Conservation (phyloP, 2,797 vertebrate species). For the Melanotaenia maccullochi region DNA sequence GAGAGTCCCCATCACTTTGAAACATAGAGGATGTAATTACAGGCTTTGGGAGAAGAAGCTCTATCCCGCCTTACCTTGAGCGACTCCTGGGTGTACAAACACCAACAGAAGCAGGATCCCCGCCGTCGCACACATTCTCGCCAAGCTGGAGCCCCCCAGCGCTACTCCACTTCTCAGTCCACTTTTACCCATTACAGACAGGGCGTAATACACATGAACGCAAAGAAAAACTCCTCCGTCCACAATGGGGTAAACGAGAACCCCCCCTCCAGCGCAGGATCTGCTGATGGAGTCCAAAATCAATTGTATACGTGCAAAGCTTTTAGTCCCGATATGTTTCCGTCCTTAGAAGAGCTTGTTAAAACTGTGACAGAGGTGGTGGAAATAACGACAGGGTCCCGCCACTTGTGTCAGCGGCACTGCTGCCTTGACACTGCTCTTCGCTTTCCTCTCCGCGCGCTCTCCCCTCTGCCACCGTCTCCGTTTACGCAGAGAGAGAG, state of each 20-base stretch:
- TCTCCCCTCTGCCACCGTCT: conserved; percentile 57
- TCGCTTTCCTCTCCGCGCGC: conserved; percentile 42
- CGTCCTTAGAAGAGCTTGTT: conserved; percentile 45
- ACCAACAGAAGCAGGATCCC: conserved; percentile 86
- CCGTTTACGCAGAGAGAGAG: conserved; percentile 75
- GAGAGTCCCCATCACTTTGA: conserved; percentile 8
- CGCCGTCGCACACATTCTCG: conserved; percentile 86
- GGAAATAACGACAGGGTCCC: conserved; percentile 52
- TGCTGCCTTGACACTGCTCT: conserved; percentile 61
- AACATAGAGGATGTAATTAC: conserved; percentile 30
- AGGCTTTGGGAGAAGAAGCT: conserved; percentile 14
- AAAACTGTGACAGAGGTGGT: conserved; percentile 40
- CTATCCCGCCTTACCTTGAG: conserved; percentile 85
- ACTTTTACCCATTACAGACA: conserved; percentile 86
- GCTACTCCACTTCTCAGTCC: conserved; percentile 88
- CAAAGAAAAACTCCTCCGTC: conserved; percentile 60
- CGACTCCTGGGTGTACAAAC: conserved; percentile 82
- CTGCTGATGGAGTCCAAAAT: conserved; percentile 40
- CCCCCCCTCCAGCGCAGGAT: conserved; percentile 44
- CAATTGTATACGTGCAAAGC: conserved; percentile 17
- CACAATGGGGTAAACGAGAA: conserved; percentile 40
- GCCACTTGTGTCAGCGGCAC: conserved; percentile 58
- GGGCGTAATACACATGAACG: conserved; percentile 60
- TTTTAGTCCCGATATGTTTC: conserved; percentile 51
- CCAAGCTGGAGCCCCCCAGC: conserved; percentile 78